These are phyloP conservation scores for Meleagris gallopavo DNA, from an alignment of 2,113 vertebrate species.

Conservation along the genomic window DNA sequence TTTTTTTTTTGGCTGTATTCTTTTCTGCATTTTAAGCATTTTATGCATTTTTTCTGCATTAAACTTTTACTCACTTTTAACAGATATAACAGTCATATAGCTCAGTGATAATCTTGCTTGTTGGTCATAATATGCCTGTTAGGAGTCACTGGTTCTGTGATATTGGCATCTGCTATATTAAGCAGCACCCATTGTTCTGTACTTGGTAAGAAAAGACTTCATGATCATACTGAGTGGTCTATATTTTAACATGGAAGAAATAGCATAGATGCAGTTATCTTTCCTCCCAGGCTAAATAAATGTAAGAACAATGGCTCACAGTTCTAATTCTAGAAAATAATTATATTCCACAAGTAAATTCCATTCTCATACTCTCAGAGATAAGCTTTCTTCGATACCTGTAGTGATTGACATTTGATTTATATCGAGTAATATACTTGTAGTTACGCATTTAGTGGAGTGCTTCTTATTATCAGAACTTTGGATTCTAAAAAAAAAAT, in stretches of 20 bases:
- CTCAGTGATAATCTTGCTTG: not conserved
- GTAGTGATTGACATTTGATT: not conserved
- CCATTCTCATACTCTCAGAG: not conserved
- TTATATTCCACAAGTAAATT: not conserved
- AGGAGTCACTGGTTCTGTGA: not conserved
- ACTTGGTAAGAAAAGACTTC: not conserved
- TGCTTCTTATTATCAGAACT: not conserved
- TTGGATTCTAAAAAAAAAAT: not conserved
- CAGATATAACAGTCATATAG: not conserved
- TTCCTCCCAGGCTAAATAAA: not conserved
- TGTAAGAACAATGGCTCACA: not conserved
- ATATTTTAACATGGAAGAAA: not conserved
- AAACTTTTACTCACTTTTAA: not conserved
- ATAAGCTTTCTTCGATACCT: not conserved
- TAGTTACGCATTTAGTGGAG: not conserved
- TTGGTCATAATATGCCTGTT: not conserved
- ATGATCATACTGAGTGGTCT: not conserved
- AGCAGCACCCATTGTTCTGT: not conserved
- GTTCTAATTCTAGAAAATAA: not conserved
- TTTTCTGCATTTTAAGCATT: not conserved
- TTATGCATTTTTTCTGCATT: no score
- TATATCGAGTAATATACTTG: not conserved
- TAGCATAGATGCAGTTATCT: not conserved
- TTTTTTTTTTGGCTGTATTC: not conserved
- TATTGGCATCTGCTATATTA: not conserved